A percentile compares a stretch with the other conserved stretches of the same genome.
Evolutionary conservation across 1,140 invertebrate genomes (phyloP).

Genomic region (Wiebesia pumilae): DNA sequence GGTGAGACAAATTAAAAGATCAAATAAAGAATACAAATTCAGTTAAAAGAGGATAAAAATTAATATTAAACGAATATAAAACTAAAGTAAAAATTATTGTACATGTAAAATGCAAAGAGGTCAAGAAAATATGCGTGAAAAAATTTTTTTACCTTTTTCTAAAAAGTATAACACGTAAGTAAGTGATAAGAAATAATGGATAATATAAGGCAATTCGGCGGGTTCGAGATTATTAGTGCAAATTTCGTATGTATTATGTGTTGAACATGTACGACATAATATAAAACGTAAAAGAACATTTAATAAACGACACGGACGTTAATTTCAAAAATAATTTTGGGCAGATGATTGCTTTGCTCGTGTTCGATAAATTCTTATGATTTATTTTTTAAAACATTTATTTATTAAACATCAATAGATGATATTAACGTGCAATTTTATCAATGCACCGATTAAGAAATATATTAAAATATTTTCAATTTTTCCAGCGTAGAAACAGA

Average conservation of each 20-base stretch:
- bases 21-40: conserved; percentile 13
- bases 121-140: not conserved
- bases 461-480: too few relatives aligned
- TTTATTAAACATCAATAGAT: too few relatives aligned
- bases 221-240: not conserved
- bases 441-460: too few relatives aligned
- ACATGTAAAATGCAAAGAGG: too few relatives aligned
- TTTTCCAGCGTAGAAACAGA: too few relatives aligned
- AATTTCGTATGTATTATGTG: conserved; percentile 31
- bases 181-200: conserved; percentile 13
- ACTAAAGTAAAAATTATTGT: too few relatives aligned
- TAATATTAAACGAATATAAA: too few relatives aligned
- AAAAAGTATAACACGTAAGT: not conserved
- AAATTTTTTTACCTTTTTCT: conserved; percentile 49
- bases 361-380: conserved; percentile 29
- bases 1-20: not conserved
- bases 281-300: not conserved
- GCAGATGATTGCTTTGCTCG: conserved; percentile 39
- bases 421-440: too few relatives aligned
- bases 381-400: not conserved
- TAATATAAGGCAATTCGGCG: not conserved
- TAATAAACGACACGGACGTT: not conserved
- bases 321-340: not conserved
- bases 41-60: too few relatives aligned
- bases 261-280: conserved; percentile 10